Evolutionary conservation across 1,140 invertebrate genomes (phyloP), one percentile per base, ranked within the genome.

Genomic region (Anoplolepis gracilipes): DNA sequence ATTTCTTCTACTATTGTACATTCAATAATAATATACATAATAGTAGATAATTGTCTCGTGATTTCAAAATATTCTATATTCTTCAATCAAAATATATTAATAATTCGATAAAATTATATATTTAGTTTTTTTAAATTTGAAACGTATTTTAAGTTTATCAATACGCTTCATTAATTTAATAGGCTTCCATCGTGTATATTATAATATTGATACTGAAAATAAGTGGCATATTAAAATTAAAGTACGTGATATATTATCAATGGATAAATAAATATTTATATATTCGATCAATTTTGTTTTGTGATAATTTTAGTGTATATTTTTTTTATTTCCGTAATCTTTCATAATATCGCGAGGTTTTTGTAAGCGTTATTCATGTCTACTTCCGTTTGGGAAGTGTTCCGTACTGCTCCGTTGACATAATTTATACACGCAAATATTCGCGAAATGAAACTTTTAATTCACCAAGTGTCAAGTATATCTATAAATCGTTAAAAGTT

Each of bases 351-450:
- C 11, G 4, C 22, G 16, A 42, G 39, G n/a, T 28, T 77, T 46
- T 61, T 59, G 33, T 25, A 19, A 61, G 13, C 6, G 25, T 73
- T n/a, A 53, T 73, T 84, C 81, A 75, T 89, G n/a, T n/a, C n/a
- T n/a, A n/a, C n/a, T 57, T 75, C 61, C 28, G 11, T 33, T 25
- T 36, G 65, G 55, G 82, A 73, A n/a, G n/a, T n/a, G n/a, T n/a
- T n/a, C n/a, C 67, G 59, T 88, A 85, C 84, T 86, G 59, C 85
- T 89, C 16, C 42, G 22, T 1, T 78, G 61, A 87, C 53, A 79
- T 64, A 53, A 59, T 33, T 70, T 49, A 30, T 22, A 11, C 75
- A 67, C 28, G 42, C 13, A 30, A 73, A 30, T 6, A 19, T 61
- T 19, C 30, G 42, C 16, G 28, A 59, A 81, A 72, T 57, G 10